Evolutionary conservation across 2,888 invertebrate species (phyloP), one percentile per base, ranked within the genome.

Genomic region (Sarcophaga rosellei): DNA sequence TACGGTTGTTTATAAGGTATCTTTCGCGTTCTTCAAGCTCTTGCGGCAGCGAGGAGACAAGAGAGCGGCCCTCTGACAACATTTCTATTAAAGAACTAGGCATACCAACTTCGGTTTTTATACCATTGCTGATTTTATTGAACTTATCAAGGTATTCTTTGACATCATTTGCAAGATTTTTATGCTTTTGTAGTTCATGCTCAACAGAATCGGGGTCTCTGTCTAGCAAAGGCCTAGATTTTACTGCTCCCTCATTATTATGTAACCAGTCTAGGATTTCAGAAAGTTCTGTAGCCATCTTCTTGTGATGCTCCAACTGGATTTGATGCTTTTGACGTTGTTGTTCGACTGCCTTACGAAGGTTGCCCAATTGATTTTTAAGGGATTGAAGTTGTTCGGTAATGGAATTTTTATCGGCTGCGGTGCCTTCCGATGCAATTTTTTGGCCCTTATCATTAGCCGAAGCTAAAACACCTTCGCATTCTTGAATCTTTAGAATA

Each of bases 381-480:
- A 98, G 92, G 0, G 96, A 96, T 90, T 98, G 98, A 25, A 98
- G 92, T 89, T 98, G 96, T 91, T 98, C 97, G 2, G 97, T 97
- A 8, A 98, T 96, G 88, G 96, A 96, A 89, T 98, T 98, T 89
- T 97, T 95, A 89, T 98, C 98, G 21, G 96, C 96, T 0, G 97
- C 96, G 3, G 97, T 96, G 63, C 98, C 98, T 93, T 98, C 98
- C 0, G 96, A 96, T 0, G 97, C 97, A 53, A 99, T 98, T 92
- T 98, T 97, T 90, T 97, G 97, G 0, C 98, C 98, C 92, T 98
- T 98, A 91, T 98, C 98, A 17, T 96, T 96, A 0, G 98, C 98
- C 6, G 97, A 96, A 0, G 97, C 97, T 11, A 98, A 93, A 57
- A 96, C 94, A 12, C 98, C 98, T 92, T 98, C 98, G 91, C 97